Evolutionary conservation across 2,888 invertebrate genomes (phyloP).

Genomic region (Adelphocoris suturalis): DNA sequence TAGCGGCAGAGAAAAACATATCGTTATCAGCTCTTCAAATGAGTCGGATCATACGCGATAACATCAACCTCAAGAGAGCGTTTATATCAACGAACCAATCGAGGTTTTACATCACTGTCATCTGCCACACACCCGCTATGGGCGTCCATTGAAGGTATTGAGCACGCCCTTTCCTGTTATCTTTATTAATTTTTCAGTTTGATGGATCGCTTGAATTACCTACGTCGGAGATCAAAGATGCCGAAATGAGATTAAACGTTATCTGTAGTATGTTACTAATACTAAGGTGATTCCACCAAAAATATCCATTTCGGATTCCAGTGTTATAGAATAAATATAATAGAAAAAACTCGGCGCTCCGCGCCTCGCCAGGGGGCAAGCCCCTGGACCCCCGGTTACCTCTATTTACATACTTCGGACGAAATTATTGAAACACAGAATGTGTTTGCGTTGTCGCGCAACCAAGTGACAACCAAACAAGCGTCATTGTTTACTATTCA

Average conservation of each 20-base stretch:
- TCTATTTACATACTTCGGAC: too few species aligned
- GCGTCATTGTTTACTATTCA: too few species aligned
- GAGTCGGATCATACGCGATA: background rate
- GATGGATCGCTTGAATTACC: background rate
- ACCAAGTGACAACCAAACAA: too few species aligned
- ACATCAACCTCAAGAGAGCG: background rate
- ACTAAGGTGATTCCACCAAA: too few species aligned
- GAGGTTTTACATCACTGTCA: background rate
- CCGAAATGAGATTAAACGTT: conserved; percentile 9
- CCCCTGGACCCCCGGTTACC: too few species aligned
- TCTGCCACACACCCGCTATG: background rate
- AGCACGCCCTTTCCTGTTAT: background rate
- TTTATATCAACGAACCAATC: background rate
- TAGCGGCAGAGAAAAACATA: background rate
- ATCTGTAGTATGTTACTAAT: background rate
- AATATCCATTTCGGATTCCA: too few species aligned
- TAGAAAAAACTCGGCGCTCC: too few species aligned
- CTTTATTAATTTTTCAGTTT: conserved; percentile 5
- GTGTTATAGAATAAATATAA: too few species aligned
- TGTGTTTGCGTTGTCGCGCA: too few species aligned
- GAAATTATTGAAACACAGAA: too few species aligned
- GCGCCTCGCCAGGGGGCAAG: too few species aligned
- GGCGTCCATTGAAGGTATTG: background rate
- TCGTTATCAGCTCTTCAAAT: background rate
- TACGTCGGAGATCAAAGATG: background rate